phyloP scores from a whole-genome alignment of 2,113 vertebrate species.

The Anolis sagrei region DNA sequence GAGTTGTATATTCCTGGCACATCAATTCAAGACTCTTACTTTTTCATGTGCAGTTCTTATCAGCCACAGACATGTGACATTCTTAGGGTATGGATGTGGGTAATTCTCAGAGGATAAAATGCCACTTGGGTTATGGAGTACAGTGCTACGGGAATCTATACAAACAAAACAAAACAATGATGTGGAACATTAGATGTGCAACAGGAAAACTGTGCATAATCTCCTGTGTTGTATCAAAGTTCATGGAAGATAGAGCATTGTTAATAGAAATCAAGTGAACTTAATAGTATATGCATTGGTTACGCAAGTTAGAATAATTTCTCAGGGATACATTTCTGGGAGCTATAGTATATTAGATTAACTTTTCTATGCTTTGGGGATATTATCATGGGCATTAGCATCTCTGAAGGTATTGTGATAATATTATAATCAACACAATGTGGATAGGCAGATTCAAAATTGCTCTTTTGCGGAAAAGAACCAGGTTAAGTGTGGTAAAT shows the following conservation, averaged over 20 bases:
- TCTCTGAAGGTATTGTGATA: background rate
- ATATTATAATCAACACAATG: background rate
- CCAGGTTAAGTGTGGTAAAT: background rate
- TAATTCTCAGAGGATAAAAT: slow-evolving; percentile 61
- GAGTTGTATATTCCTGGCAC: background rate
- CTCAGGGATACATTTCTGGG: too few relatives aligned
- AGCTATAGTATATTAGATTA: too few relatives aligned
- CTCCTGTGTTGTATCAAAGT: slow-evolving; percentile 21
- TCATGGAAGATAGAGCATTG: slow-evolving; percentile 8
- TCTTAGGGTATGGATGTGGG: slow-evolving; percentile 60
- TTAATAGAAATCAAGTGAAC: too few relatives aligned
- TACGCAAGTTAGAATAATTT: too few relatives aligned
- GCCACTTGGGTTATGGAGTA: slow-evolving; percentile 60
- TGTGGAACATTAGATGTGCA: slow-evolving; percentile 37
- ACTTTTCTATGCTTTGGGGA: too few relatives aligned
- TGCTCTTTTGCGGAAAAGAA: background rate
- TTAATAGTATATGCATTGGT: too few relatives aligned
- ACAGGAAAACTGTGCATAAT: background rate
- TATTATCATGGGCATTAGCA: background rate
- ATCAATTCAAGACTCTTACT: slow-evolving; percentile 55
- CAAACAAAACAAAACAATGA: slow-evolving; percentile 38
- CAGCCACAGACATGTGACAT: slow-evolving; percentile 68
- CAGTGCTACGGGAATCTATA: slow-evolving; percentile 67
- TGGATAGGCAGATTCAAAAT: background rate
- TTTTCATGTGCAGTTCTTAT: slow-evolving; percentile 59